These are phyloP conservation scores for Rhagoletis zephyria DNA, from an alignment of 1,140 invertebrate genomes.

Conservation along the genomic window DNA sequence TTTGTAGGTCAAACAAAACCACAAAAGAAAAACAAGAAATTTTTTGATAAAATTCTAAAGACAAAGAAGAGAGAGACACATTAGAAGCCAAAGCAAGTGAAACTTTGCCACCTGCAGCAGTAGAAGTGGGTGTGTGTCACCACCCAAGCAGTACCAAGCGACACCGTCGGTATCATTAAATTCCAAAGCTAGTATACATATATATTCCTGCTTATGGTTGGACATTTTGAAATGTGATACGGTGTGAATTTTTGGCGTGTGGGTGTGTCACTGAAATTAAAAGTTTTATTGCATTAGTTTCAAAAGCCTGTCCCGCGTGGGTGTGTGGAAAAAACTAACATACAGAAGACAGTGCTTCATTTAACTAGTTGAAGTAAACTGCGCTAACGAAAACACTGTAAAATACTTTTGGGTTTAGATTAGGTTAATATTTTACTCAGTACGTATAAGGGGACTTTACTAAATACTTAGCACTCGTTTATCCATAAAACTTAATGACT, in stretches of 20 bases:
- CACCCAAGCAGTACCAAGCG: neutral
- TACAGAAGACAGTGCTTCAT: no score
- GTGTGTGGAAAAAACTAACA: no score
- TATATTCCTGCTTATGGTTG: neutral
- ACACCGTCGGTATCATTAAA: neutral
- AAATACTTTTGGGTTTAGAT: no score
- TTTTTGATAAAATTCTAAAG: neutral
- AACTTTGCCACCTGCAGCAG: neutral
- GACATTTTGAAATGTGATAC: neutral
- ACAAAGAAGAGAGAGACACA: neutral
- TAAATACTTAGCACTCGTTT: no score
- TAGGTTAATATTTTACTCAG: no score
- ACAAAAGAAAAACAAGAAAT: conserved; percentile 21
- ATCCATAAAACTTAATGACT: no score
- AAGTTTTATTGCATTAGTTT: conserved; percentile 10
- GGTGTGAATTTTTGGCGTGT: neutral
- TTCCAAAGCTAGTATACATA: neutral
- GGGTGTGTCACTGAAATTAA: conserved; percentile 15
- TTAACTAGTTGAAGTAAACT: no score
- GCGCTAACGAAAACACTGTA: no score
- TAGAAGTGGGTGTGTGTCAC: neutral
- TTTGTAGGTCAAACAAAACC: neutral
- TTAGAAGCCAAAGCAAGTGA: neutral
- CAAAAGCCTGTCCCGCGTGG: no score
- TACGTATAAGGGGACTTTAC: no score